These are phyloP conservation scores for Gallinago solitaria DNA, from an alignment of 2,797 vertebrate species.

Conservation along the genomic window DNA sequence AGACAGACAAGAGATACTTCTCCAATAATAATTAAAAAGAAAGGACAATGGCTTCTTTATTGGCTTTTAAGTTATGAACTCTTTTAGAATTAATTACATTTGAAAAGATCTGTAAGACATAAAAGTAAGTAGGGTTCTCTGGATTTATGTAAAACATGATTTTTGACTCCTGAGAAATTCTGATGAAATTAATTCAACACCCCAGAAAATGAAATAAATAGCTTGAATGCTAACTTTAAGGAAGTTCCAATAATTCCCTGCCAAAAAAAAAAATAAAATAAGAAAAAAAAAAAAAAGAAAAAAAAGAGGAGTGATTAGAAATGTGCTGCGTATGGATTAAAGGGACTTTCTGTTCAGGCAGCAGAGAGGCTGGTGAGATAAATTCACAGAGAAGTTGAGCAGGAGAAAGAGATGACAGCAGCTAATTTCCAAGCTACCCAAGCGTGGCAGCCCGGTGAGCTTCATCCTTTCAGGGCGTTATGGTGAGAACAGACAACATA, in stretches of 20 bases:
- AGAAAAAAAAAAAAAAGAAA: too few relatives aligned
- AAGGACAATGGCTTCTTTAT: neutral
- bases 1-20: neutral
- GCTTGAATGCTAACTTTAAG: neutral
- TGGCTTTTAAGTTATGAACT: neutral
- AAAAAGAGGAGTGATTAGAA: neutral
- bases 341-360: neutral
- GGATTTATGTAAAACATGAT: neutral
- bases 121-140: neutral
- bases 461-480: neutral
- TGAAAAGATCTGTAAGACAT: neutral
- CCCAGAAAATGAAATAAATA: neutral
- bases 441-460: neutral
- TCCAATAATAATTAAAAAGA: neutral
- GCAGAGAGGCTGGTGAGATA: neutral
- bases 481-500: neutral
- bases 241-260: neutral
- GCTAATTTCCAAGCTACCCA: neutral
- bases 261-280: neutral
- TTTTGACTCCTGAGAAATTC: neutral
- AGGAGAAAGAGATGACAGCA: neutral
- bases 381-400: neutral
- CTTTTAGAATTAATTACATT: neutral
- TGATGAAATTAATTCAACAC: rapidly evolving
- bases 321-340: neutral